phyloP scores from a whole-genome alignment of 2,888 invertebrate species.

The Monopis laevigella region DNA sequence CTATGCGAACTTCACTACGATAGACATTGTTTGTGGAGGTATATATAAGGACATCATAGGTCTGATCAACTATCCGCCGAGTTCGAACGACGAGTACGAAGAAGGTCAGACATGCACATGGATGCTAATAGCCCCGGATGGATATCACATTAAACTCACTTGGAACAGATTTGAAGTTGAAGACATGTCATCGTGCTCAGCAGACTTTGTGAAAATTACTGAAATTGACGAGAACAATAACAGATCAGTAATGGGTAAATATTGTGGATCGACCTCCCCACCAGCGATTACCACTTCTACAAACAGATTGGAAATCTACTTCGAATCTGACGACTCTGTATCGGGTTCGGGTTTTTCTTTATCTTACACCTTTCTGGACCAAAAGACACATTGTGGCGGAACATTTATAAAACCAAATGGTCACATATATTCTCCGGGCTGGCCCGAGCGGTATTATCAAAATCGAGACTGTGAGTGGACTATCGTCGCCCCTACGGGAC shows the following conservation, averaged over 20 bases:
- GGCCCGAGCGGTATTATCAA: constrained; percentile 76
- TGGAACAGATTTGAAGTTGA: constrained; percentile 81
- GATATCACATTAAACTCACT: constrained; percentile 74
- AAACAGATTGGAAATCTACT: constrained; percentile 74
- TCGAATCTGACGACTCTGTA: constrained; percentile 65
- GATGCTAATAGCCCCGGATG: constrained; percentile 77
- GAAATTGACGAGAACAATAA: constrained; percentile 65
- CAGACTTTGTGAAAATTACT: constrained; percentile 76
- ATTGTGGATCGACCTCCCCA: constrained; percentile 75
- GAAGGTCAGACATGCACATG: constrained; percentile 72
- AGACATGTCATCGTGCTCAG: constrained; percentile 39
- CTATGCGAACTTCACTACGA: constrained; percentile 75
- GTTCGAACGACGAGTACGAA: constrained; percentile 30
- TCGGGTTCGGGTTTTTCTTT: constrained; percentile 76
- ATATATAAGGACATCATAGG: constrained; percentile 70
- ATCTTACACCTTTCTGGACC: constrained; percentile 67
- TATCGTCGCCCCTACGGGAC: constrained; percentile 74
- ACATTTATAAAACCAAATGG: constrained; percentile 73
- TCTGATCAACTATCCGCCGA: constrained; percentile 71
- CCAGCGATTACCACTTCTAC: constrained; percentile 73
- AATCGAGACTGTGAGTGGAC: constrained; percentile 84
- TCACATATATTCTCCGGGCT: constrained; percentile 78
- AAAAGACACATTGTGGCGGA: constrained; percentile 73
- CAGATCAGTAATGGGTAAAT: constrained; percentile 55
- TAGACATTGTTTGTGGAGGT: constrained; percentile 79